These are phyloP conservation scores for Poecilia picta DNA, from an alignment of 2,797 vertebrate genomes.

Conservation along the genomic window DNA sequence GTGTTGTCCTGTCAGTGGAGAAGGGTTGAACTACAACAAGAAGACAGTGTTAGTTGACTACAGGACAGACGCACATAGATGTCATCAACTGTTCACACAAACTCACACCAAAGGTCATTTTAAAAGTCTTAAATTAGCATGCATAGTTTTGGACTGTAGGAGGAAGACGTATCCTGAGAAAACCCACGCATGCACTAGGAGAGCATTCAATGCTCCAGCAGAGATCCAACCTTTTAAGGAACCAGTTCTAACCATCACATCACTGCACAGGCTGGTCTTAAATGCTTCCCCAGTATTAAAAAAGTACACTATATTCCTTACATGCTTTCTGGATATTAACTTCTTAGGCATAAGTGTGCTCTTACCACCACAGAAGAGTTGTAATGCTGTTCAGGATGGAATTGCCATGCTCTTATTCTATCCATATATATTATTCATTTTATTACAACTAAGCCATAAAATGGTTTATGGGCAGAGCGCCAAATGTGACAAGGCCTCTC, in stretches of 20 bases:
- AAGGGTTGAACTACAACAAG: neutral
- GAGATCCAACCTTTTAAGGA: neutral
- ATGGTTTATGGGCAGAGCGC: conserved; percentile 46
- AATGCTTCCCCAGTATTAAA: conserved; percentile 4
- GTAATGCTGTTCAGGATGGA: conserved; percentile 43
- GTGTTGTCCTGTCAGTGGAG: neutral
- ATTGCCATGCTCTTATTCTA: conserved; percentile 53
- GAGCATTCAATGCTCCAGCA: neutral
- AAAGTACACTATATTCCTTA: conserved; percentile 17
- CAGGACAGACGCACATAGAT: neutral
- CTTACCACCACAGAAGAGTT: conserved; percentile 32
- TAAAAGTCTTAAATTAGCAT: neutral
- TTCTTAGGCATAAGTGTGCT: conserved; percentile 36
- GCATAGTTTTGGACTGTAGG: neutral
- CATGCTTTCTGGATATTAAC: conserved; percentile 48
- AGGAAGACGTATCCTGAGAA: neutral
- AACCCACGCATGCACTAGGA: neutral
- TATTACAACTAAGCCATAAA: conserved; percentile 68
- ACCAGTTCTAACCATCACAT: neutral
- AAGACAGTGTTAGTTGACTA: neutral
- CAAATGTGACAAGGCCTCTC: conserved; percentile 58
- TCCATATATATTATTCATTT: conserved; percentile 71
- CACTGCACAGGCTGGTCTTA: neutral
- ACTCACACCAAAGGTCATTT: neutral
- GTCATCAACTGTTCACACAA: neutral